These are phyloP conservation scores for Lydus trimaculatus DNA, from an alignment of 2,888 invertebrate species.

Conservation along the genomic window DNA sequence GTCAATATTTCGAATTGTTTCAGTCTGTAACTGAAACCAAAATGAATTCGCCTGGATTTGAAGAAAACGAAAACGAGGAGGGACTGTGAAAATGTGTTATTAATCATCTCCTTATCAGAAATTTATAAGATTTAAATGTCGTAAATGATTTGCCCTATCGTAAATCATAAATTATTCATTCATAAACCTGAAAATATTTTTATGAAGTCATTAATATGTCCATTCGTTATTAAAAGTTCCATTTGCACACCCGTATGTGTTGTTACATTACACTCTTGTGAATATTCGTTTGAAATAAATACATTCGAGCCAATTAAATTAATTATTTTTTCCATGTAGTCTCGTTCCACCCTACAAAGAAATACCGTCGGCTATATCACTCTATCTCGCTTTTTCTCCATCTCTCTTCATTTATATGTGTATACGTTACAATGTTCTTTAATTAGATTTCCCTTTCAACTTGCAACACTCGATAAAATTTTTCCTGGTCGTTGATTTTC, in stretches of 20 bases:
- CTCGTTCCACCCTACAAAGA: not conserved
- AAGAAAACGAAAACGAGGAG: not conserved
- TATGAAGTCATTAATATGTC: too few species aligned
- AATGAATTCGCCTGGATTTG: not conserved
- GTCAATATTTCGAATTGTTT: too few species aligned
- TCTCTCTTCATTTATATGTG: not conserved
- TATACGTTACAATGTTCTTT: not conserved
- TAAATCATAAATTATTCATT: not conserved
- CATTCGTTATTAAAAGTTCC: too few species aligned
- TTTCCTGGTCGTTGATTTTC: not conserved
- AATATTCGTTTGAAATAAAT: not conserved
- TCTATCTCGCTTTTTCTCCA: too few species aligned
- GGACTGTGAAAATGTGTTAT: not conserved
- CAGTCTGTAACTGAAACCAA: not conserved
- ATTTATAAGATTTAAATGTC: not conserved
- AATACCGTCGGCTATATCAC: not conserved
- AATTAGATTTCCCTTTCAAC: constrained; percentile 8
- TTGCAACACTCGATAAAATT: constrained; percentile 6
- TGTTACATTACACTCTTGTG: not conserved
- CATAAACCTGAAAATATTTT: not conserved
- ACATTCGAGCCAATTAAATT: not conserved
- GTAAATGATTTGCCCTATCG: not conserved
- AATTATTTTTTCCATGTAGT: not conserved
- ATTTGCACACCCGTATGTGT: not conserved
- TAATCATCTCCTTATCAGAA: not conserved